phyloP scores from a whole-genome alignment of 2,797 vertebrate species.

The Amblyopsis hoosieri region DNA sequence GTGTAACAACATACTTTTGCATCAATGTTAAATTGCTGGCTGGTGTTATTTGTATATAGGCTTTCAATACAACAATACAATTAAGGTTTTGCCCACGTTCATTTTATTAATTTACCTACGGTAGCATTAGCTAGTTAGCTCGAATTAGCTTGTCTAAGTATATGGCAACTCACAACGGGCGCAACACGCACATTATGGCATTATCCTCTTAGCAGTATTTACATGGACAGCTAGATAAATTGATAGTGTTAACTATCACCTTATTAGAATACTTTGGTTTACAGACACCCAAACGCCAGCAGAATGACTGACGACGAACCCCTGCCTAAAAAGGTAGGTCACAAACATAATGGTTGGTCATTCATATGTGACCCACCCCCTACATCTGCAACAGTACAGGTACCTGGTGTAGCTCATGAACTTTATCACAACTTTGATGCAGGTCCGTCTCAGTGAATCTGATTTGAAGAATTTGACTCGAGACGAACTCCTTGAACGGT shows the following conservation, averaged over 20 bases:
- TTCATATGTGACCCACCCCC: neutral
- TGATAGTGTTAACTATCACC: neutral
- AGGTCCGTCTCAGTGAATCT: conserved; percentile 90
- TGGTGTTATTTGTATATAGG: neutral
- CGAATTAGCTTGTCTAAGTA: neutral
- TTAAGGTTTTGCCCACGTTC: no score
- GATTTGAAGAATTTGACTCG: conserved; percentile 90
- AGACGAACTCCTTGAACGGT: conserved; percentile 88
- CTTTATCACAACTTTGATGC: conserved; percentile 5
- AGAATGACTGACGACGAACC: conserved; percentile 93
- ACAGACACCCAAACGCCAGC: conserved; percentile 62
- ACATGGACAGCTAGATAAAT: no score
- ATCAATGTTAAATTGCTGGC: neutral
- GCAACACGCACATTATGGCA: neutral
- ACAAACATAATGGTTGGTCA: neutral
- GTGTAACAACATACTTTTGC: neutral
- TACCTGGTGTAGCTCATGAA: neutral
- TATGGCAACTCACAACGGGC: neutral
- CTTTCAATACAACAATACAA: neutral
- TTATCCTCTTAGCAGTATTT: neutral
- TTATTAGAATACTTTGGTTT: neutral
- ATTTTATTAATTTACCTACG: neutral
- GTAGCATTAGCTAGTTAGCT: neutral
- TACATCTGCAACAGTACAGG: neutral
- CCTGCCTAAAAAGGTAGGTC: conserved; percentile 87